Evolutionary conservation across 1,140 invertebrate genomes (phyloP), one percentile per base, ranked within the genome.

Genomic region (Diploscapter pachys): DNA sequence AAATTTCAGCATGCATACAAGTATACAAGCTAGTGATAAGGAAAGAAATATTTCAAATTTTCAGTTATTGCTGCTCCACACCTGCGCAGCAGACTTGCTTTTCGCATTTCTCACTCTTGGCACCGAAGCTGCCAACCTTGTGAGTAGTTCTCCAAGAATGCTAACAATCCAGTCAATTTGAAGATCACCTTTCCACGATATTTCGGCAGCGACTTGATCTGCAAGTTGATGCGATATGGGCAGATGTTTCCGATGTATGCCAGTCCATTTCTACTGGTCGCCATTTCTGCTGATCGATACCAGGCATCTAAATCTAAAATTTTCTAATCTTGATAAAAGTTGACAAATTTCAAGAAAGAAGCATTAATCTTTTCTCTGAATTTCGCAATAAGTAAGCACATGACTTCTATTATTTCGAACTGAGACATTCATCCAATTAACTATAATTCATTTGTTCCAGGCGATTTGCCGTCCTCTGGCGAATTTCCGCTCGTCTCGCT

Each of bases 91-190:
- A 8, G 87, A 88, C 75, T 77, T 88, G 8, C 79, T 87, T 51
- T 87, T 88, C 51, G 87, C 87, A 5, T 77, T 87, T 66, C 83
- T 87, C 49, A 86, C 87, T 67, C 80, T 87, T 56, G 80, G 88
- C 51, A 86, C 87, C 6, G 86, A 88, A 78, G 77, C 88, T 54
- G 9, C 66, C 50, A 71, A 63, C 50, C 13, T 76, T 63, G 70
- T 71, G 11, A 71, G 67, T 70, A 3, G n/a, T 5, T 31, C 49
- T 13, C 8, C 9, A 50, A 53, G 52, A 53, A 13, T n/a, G 55
- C 9, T 8, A 65, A 48, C 9, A 48, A 65, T 9, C 9, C n/a
- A 65, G 9, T 13, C 8, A 65, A 13, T 11, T 64, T 71, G 3
- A 53, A 71, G 69, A 13, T 64, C 73, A 77, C 75, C 1, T 76